A percentile compares a stretch with the other conserved stretches of the same genome.
Evolutionary conservation across 2,888 invertebrate genomes (phyloP).

Genomic region (Pecten maximus): DNA sequence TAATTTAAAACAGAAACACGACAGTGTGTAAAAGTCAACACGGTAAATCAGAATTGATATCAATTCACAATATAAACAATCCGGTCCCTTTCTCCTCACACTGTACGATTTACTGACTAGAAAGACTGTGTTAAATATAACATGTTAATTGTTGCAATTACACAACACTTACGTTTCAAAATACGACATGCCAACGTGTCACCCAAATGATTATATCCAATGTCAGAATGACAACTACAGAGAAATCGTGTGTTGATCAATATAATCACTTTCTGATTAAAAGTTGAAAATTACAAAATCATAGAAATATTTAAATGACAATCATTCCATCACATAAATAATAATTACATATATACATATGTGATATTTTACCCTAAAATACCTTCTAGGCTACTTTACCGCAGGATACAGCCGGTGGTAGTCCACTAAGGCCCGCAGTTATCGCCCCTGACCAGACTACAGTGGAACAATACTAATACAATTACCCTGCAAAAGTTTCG

Average conservation of each 20-base stretch:
- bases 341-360: background rate
- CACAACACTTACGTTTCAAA: background rate
- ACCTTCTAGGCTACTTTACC: background rate
- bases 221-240: background rate
- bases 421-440: background rate
- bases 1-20: background rate
- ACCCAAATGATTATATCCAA: background rate
- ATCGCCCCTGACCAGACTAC: background rate
- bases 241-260: background rate
- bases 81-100: background rate
- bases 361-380: conserved; percentile 9
- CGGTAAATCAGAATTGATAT: background rate
- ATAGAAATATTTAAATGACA: background rate
- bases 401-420: background rate
- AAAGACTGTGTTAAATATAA: background rate
- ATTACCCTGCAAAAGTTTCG: background rate
- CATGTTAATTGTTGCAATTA: background rate
- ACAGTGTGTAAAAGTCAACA: background rate
- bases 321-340: background rate
- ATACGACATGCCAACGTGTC: background rate
- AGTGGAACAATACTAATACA: background rate
- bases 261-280: background rate
- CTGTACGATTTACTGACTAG: background rate
- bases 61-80: background rate
- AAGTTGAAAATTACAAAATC: background rate